Conservation (phyloP, 2,888 invertebrate genomes). For the Coecobrya sp. region DNA sequence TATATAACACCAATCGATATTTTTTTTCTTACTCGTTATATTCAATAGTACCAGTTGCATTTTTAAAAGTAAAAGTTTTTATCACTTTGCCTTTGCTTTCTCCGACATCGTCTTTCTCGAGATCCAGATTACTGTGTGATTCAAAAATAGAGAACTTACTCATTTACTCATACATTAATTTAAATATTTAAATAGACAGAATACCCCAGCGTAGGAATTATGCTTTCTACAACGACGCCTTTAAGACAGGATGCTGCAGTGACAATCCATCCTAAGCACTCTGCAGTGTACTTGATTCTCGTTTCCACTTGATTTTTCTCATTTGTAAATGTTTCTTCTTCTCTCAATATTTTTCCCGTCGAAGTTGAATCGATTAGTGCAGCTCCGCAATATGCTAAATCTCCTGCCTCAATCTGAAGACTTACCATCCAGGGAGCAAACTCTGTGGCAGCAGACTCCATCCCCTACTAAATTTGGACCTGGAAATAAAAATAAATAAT, state of each 20-base stretch:
- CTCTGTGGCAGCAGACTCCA: too few species aligned
- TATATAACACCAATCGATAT: too few species aligned
- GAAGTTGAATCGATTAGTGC: slow-evolving; percentile 20
- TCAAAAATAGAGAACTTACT: neutral
- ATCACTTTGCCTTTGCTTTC: neutral
- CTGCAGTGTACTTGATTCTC: neutral
- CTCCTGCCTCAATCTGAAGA: slow-evolving; percentile 40
- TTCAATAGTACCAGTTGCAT: too few species aligned
- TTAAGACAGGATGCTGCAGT: slow-evolving; percentile 55
- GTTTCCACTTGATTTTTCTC: neutral
- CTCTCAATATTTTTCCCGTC: neutral
- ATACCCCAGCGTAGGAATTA: slow-evolving; percentile 36
- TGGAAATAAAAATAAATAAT: neutral
- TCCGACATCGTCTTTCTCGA: neutral
- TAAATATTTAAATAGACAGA: neutral
- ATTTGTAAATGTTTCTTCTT: neutral
- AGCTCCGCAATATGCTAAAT: slow-evolving; percentile 63
- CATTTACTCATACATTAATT: neutral
- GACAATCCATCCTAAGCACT: slow-evolving; percentile 53
- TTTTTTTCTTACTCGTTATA: slow-evolving; percentile 6
- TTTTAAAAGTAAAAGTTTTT: too few species aligned
- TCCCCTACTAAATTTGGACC: slow-evolving; percentile 51
- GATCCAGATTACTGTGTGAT: neutral
- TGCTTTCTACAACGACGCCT: neutral
- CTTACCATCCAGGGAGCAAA: slow-evolving; percentile 70